Base-by-base conservation (phyloP, 2,797 vertebrate species). In the Parambassis ranga region DNA sequence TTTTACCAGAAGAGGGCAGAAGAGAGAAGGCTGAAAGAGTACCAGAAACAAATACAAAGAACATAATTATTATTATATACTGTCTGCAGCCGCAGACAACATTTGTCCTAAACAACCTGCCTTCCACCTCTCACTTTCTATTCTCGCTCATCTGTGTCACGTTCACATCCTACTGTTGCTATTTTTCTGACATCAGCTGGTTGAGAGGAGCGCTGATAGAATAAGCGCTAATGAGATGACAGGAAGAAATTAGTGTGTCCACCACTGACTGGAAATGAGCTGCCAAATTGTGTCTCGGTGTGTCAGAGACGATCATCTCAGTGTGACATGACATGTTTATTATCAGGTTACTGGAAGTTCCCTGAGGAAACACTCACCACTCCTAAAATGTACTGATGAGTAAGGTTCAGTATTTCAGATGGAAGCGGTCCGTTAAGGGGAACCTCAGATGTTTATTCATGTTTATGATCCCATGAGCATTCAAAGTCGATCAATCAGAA, bases 1-100 rank as follows among this genome's bases (percentile, higher is more conserved):
- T 38, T n/a, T 16, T 10, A 61, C 87, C 91, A 88, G 49, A 63
- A 82, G 91, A 73, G 77, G 88, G 87, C 81, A 31, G 39, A 27
- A 75, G 20, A 55, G 2, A 56, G 52, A 31, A 0, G 10, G 10
- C 15, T n/a, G 3, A 49, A 0, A n/a, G 3, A 23, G 19, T 1
- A 5, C 8, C 27, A n/a, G n/a, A n/a, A n/a, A n/a, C n/a, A n/a
- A n/a, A n/a, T n/a, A n/a, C n/a, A n/a, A n/a, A n/a, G n/a, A n/a
- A n/a, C n/a, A n/a, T n/a, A n/a, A n/a, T n/a, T n/a, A n/a, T n/a
- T n/a, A 2, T 26, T 16, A 19, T 26, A 19, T 30, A 19, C 19
- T 24, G 44, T 7, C 42, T 50, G 14, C 3, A 2, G 18, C 8
- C 15, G 39, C 13, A 55, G 35, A 43, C 18, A 62, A 9, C 47